Base-by-base conservation (phyloP, 2,888 invertebrate species). In the Callinectes sapidus region DNA sequence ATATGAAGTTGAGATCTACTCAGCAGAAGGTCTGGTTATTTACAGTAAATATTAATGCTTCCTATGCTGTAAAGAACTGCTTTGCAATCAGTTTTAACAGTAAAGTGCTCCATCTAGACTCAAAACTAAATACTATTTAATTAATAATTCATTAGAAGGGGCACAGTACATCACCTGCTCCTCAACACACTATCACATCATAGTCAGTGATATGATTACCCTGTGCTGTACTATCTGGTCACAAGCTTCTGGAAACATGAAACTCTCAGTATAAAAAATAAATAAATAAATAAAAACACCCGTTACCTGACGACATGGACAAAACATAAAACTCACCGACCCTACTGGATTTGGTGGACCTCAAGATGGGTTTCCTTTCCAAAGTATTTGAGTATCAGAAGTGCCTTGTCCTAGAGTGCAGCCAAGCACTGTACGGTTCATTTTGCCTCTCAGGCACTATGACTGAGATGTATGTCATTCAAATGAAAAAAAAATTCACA, bases 1-100 rank as follows among this genome's bases (percentile, higher is more conserved):
- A 93, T 93, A 93, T 93, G 92, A 93, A 93, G 92, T 93, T 48
- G 89, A 93, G 92, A 91, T 93, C 92, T 93, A 93, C 87, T 91
- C 61, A 54, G 92, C 92, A 92, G 87, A 86, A 48, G 66, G 89
- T 87, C 32, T 91, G 85, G 91, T 88, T 90, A 93, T 91, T 42
- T 93, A 93, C 90, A 89, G 42, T 91, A 54, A 93, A 87, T 88
- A 93, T 88, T 88, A 92, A 93, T 91, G 92, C 92, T 91, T 90
- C 81, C 55, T 92, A 87, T 90, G 90, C 48, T 89, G 90, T 87
- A 91, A 39, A 42, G 89, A 90, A 86, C n/a, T 85, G 91, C 32
- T 91, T 54, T 88, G 35, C 86, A 28, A 90, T 87, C 35, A 87
- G 39, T 61, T 61, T 48, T 87, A 42, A 87, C 77, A 91, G n/a